Percentiles rank a stretch among this genome's conserved stretches.
Conservation (phyloP, 2,113 vertebrate species). For the Merops nubicus region DNA sequence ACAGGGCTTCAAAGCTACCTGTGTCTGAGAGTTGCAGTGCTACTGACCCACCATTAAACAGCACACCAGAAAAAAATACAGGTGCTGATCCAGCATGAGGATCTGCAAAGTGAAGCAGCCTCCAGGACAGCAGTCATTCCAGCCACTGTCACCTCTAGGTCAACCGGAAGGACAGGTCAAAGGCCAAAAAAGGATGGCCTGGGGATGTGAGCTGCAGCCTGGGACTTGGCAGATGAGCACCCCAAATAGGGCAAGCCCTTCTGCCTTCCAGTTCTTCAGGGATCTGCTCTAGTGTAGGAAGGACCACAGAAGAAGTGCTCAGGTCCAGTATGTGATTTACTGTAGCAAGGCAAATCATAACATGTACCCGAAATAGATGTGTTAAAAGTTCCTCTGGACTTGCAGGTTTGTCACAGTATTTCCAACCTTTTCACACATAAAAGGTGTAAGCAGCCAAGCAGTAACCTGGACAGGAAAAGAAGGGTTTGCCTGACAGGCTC, state of each 20-base stretch:
- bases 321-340: neutral
- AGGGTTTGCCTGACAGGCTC: neutral
- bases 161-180: neutral
- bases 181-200: neutral
- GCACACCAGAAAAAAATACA: neutral
- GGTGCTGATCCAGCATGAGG: neutral
- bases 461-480: neutral
- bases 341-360: neutral
- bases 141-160: neutral
- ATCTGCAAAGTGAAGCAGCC: neutral
- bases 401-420: neutral
- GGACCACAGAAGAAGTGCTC: neutral
- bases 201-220: neutral
- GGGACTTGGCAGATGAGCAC: neutral
- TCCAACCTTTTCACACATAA: neutral
- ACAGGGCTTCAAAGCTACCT: neutral
- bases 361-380: rapidly evolving
- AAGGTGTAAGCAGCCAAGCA: neutral
- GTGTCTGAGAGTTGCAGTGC: neutral
- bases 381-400: neutral
- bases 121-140: neutral
- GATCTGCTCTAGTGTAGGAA: neutral
- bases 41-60: neutral
- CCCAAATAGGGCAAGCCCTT: neutral
- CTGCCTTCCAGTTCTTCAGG: neutral